Evolutionary conservation across 2,888 invertebrate genomes (phyloP), one percentile per base, ranked within the genome.

Genomic region (Crocallis elinguaria): DNA sequence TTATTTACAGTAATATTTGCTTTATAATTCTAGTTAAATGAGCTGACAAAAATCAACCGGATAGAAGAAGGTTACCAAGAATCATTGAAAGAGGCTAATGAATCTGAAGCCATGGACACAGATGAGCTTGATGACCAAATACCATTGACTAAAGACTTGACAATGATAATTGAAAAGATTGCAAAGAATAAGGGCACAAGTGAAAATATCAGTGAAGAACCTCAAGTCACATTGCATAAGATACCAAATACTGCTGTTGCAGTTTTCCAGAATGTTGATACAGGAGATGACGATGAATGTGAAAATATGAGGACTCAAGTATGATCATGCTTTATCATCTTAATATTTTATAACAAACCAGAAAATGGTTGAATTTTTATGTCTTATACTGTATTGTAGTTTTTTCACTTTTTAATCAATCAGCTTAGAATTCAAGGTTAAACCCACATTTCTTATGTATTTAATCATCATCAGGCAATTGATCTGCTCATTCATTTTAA

Each of bases 281-380:
- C 63, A 61, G 49, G 68, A 49, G 71, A 73, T 62, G 75, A 82
- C 51, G 77, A 67, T 64, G 78, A 82, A 35, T 73, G 77, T 19
- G 84, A 88, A 62, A 87, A 84, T 63, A 95, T 95, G 84, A 93
- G 92, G 71, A 84, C 88, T 12, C 94, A 95, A 84, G 94, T 94
- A 85, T 73, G 73, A 66, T 50, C 57, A 42, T 19, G 48, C 25
- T n/a, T 17, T n/a, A 16, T 14, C 19, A 7, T 33, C 14, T 14
- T 32, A 16, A 16, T 29, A 7, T 33, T 21, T 14, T 32, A 32
- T 13, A 32, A 14, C 6, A 12, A 29, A 32, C 19, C n/a, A 35
- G 33, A 12, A 0, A 30, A 30, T 32, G 13, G 9, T 32, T 14
- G 3, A 8, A 14, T 14, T 27, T 27, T 27, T 11, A 29, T 29